A percentile compares a stretch with the other conserved stretches of the same genome.
Conservation (phyloP, 1,140 invertebrate species). For the Drosophila lowei region DNA sequence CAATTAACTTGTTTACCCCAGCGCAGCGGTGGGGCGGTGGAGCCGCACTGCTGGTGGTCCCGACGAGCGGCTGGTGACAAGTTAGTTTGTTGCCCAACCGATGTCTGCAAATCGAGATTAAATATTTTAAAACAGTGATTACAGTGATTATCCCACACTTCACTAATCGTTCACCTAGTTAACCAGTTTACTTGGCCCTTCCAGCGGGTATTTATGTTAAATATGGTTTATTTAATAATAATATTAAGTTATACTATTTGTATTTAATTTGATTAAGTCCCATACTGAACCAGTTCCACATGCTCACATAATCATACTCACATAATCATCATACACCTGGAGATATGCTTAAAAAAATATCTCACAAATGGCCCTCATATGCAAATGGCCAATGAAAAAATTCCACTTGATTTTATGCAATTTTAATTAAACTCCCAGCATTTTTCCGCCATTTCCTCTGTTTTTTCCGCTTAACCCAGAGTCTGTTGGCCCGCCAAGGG, state of each 20-base stretch:
- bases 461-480: slow-evolving; percentile 5
- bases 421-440: slow-evolving; percentile 69
- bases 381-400: slow-evolving; percentile 66
- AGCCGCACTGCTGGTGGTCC: not conserved
- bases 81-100: slow-evolving; percentile 23
- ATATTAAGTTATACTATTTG: not conserved
- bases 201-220: slow-evolving; percentile 15
- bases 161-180: not conserved
- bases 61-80: not conserved
- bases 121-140: slow-evolving; percentile 18
- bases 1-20: slow-evolving; percentile 69
- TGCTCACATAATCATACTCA: slow-evolving; percentile 21
- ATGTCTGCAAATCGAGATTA: slow-evolving; percentile 14
- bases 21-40: slow-evolving; percentile 8
- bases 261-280: slow-evolving; percentile 43
- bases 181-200: slow-evolving; percentile 11
- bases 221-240: no score
- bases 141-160: not conserved
- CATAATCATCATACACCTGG: slow-evolving; percentile 1
- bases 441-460: slow-evolving; percentile 23
- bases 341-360: not conserved
- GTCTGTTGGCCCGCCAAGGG: not conserved
- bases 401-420: slow-evolving; percentile 70
- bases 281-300: slow-evolving; percentile 1
- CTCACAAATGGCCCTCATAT: not conserved